Percentiles rank a stretch among this genome's conserved stretches.
These are phyloP conservation scores for Lapara coniferarum DNA, from an alignment of 2,888 invertebrate genomes.

Conservation along the genomic window DNA sequence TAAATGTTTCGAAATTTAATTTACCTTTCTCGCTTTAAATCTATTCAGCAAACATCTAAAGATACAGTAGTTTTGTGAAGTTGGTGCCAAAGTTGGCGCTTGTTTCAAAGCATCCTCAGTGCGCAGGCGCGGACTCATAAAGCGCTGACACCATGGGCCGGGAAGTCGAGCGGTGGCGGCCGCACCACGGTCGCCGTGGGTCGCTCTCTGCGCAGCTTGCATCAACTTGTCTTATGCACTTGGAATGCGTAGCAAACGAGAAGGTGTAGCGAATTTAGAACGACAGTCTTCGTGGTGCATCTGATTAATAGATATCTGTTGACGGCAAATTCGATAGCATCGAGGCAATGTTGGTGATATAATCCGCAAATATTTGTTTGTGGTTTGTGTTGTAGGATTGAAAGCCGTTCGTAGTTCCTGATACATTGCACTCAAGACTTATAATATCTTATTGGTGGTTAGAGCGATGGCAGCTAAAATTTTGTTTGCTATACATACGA, in stretches of 20 bases:
- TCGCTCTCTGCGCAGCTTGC: neutral
- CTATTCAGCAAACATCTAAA: neutral
- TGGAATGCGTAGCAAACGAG: neutral
- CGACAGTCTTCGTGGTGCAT: neutral
- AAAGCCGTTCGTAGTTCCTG: no score
- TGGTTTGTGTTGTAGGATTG: no score
- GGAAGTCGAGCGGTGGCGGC: neutral
- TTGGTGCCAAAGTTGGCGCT: neutral
- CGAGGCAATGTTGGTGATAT: no score
- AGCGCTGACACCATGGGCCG: neutral
- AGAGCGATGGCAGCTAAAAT: no score
- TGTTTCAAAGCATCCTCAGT: neutral
- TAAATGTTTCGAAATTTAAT: neutral
- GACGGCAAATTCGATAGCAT: no score
- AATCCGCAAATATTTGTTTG: no score
- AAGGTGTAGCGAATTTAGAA: neutral
- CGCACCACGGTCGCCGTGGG: neutral
- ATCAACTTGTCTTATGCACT: constrained; percentile 1
- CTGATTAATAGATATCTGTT: no score
- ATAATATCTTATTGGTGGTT: no score
- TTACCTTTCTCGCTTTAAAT: neutral
- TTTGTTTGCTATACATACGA: no score
- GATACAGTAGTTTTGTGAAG: neutral
- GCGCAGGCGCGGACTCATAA: neutral
- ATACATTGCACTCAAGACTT: no score